Evolutionary conservation across 1,140 invertebrate genomes (phyloP).

Genomic region (Metaphire vulgaris): DNA sequence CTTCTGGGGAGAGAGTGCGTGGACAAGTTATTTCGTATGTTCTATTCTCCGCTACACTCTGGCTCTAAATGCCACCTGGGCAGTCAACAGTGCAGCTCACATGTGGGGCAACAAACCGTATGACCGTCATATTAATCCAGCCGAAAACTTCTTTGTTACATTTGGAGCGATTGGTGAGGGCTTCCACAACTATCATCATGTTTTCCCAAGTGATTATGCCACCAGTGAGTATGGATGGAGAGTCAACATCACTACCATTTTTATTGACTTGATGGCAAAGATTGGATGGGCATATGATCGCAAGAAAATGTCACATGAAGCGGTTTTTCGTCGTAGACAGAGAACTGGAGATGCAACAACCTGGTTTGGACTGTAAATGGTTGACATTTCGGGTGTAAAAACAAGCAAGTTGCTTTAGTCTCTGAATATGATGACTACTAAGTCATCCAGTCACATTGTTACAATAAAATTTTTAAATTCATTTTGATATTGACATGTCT

Average conservation of each 20-base stretch:
- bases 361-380: slow-evolving; percentile 27
- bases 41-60: slow-evolving; percentile 77
- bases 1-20: slow-evolving; percentile 73
- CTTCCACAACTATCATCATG: slow-evolving; percentile 94
- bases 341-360: slow-evolving; percentile 61
- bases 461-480: too few species aligned
- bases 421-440: too few species aligned
- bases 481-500: too few species aligned
- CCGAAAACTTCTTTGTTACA: slow-evolving; percentile 54
- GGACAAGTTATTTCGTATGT: slow-evolving; percentile 73
- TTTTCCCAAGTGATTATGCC: slow-evolving; percentile 78
- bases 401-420: too few species aligned
- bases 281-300: slow-evolving; percentile 81
- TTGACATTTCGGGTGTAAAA: too few species aligned
- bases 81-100: slow-evolving; percentile 91
- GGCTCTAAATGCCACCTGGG: slow-evolving; percentile 86
- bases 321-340: slow-evolving; percentile 54
- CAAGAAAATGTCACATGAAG: slow-evolving; percentile 68
- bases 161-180: slow-evolving; percentile 61
- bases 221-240: slow-evolving; percentile 67
- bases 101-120: slow-evolving; percentile 85
- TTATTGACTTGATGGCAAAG: slow-evolving; percentile 62
- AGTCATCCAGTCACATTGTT: too few species aligned
- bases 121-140: slow-evolving; percentile 65
- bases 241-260: slow-evolving; percentile 73